Evolutionary conservation across 1,140 invertebrate genomes (phyloP), one percentile per base, ranked within the genome.

Genomic region (Polyergus mexicanus): DNA sequence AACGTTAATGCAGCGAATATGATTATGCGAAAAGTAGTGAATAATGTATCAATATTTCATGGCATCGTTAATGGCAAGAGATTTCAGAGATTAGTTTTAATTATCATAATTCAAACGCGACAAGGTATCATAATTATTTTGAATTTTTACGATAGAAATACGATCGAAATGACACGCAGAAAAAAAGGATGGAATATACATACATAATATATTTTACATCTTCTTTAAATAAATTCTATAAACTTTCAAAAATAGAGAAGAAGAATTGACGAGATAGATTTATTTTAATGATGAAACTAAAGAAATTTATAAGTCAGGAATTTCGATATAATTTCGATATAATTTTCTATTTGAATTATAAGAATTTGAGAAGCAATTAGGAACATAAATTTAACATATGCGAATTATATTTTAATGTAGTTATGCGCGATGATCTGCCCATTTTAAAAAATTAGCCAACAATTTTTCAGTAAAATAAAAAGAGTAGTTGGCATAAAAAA

Each of bases 331-430:
- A n/a, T n/a, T n/a, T n/a, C n/a, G n/a, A 72, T 19, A 72, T 60
- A 44, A 69, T 83, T 83, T 72, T n/a, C 68, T 19, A 7, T 2
- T 44, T 83, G 51, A 83, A 25, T 71, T 71, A 74, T 19, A 65
- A 10, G 35, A 56, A 69, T 74, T 74, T 13, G 68, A 72, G 22
- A 44, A 38, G 78, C 54, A 38, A 72, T 81, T 58, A 72, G 56
- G 32, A 83, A 60, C 78, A 72, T 83, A 72, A 83, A 83, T 72
- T 83, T 60, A 35, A 32, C 78, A 74, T 44, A 74, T 54, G 84
- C 47, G 81, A 88, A 88, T 86, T 44, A 84, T 88, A 60, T 66
- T 84, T 83, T 83, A 86, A 86, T 63, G 78, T 62, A 60, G 75
- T 76, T 86, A 76, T 66, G 84, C 84, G 60, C 60, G 56, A 69